These are phyloP conservation scores for Dromas ardeola DNA, from an alignment of 2,113 vertebrate genomes.

Conservation along the genomic window DNA sequence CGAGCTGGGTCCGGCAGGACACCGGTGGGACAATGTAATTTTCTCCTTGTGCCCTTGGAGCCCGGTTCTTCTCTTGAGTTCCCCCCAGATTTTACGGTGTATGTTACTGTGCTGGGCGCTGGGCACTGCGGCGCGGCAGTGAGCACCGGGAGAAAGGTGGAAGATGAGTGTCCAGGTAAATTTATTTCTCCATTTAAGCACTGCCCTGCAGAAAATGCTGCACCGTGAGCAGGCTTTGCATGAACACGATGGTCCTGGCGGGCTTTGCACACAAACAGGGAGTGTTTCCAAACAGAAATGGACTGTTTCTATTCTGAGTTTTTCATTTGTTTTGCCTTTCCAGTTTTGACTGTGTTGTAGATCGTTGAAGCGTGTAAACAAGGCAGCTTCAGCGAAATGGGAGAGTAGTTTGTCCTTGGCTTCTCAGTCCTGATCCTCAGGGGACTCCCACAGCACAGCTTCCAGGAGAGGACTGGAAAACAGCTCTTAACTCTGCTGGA, in stretches of 20 bases:
- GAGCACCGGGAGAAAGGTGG: rapidly evolving
- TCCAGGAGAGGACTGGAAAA: neutral
- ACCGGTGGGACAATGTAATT: rapidly evolving
- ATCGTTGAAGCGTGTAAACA: neutral
- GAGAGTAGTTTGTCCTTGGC: neutral
- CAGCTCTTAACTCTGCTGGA: neutral
- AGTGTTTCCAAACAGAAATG: too few relatives aligned
- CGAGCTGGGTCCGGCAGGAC: neutral
- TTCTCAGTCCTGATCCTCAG: neutral
- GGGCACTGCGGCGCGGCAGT: neutral
- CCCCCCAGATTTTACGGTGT: rapidly evolving
- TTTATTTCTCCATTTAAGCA: too few relatives aligned
- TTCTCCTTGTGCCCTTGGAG: neutral
- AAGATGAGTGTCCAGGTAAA: neutral
- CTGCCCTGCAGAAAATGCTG: too few relatives aligned
- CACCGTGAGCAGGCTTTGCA: too few relatives aligned
- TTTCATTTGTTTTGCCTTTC: too few relatives aligned
- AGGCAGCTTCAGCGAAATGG: neutral
- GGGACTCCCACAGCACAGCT: neutral
- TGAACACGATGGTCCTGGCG: too few relatives aligned
- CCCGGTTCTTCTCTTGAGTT: neutral
- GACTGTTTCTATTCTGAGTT: too few relatives aligned
- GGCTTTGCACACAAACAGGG: too few relatives aligned
- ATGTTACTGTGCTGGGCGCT: neutral
- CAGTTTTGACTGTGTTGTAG: too few relatives aligned